Evolutionary conservation across 2,113 vertebrate species (phyloP).

Genomic region (Protobothrops flavoviridis): DNA sequence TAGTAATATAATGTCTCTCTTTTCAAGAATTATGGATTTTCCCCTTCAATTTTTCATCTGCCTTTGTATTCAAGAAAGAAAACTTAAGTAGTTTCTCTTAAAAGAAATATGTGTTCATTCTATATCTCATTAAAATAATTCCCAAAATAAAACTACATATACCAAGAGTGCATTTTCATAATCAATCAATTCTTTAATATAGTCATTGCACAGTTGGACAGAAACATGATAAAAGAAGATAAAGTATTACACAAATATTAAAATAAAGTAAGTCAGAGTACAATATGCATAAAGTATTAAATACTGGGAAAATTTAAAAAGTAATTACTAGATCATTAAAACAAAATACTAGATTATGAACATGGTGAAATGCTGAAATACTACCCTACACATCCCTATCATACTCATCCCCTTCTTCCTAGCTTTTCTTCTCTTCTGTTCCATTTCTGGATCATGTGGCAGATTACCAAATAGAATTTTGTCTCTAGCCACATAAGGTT

Average conservation of each 20-base stretch:
- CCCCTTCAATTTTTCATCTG: background rate
- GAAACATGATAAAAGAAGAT: background rate
- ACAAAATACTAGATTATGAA: background rate
- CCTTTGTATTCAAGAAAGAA: background rate
- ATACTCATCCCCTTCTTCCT: background rate
- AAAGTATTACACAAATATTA: background rate
- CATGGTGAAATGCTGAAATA: background rate
- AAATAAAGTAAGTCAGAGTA: background rate
- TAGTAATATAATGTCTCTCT: background rate
- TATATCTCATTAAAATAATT: background rate
- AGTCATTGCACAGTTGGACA: background rate
- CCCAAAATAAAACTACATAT: background rate
- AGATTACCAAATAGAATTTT: background rate
- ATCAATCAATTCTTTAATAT: background rate
- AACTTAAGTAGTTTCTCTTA: background rate
- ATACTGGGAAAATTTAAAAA: background rate
- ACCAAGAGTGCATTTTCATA: slow-evolving; percentile 1
- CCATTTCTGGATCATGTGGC: background rate
- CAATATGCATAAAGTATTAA: background rate
- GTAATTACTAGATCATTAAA: background rate
- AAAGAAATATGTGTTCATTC: background rate
- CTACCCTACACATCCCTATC: background rate
- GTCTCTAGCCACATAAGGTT: background rate
- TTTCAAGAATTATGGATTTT: accelerated
- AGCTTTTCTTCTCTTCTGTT: background rate